Conservation (phyloP, 2,797 vertebrate genomes). For the Huso huso region DNA sequence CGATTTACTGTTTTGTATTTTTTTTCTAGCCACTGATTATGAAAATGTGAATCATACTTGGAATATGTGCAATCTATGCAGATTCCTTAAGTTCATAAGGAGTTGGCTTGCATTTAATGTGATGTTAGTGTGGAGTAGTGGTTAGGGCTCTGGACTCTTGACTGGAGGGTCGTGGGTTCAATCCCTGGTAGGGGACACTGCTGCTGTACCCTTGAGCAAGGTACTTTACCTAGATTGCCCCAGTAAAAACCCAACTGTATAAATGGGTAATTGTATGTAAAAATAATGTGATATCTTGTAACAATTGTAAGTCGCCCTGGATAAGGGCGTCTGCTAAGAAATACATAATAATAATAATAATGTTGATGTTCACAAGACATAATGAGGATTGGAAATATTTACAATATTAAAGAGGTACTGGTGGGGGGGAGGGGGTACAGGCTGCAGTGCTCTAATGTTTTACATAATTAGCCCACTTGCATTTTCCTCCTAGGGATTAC, state of each 20-base stretch:
- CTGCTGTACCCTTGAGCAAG: too few species aligned
- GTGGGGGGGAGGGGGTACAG: constrained; percentile 15
- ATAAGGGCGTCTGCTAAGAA: too few species aligned
- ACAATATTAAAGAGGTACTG: constrained; percentile 24
- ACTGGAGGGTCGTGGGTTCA: too few species aligned
- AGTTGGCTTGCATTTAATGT: constrained; percentile 13
- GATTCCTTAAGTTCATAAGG: constrained; percentile 12
- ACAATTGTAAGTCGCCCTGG: too few species aligned
- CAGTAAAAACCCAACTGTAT: too few species aligned
- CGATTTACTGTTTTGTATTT: neutral
- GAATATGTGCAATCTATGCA: constrained; percentile 4
- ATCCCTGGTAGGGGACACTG: too few species aligned
- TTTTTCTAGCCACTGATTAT: neutral
- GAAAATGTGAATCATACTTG: constrained; percentile 12
- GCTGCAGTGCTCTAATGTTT: constrained; percentile 33
- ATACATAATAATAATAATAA: too few species aligned
- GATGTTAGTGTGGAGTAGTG: too few species aligned
- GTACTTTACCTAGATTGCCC: too few species aligned
- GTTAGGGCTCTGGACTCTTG: too few species aligned
- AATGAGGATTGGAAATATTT: constrained; percentile 21
- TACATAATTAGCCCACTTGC: constrained; percentile 40
- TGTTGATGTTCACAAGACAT: constrained; percentile 18
- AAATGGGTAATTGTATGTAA: too few species aligned
- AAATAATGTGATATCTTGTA: too few species aligned
- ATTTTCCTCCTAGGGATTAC: constrained; percentile 40